These are phyloP conservation scores for Magallana angulata DNA, from an alignment of 1,140 invertebrate species.

Conservation along the genomic window DNA sequence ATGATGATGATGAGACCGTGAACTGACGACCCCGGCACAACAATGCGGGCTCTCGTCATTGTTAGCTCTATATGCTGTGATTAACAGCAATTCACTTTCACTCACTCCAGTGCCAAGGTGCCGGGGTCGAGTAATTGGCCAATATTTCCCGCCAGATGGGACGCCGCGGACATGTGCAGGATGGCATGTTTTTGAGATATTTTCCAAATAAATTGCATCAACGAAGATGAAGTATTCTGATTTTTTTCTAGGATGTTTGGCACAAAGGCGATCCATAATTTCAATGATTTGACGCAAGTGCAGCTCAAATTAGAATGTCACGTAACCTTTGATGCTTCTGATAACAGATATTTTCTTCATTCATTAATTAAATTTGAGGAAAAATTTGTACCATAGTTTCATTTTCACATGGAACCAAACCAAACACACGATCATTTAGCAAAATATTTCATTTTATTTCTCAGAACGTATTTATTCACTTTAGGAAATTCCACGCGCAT, in stretches of 20 bases:
- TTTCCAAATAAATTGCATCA: not conserved
- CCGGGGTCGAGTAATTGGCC: conserved; percentile 1
- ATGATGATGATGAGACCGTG: not conserved
- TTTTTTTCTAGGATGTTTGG: not conserved
- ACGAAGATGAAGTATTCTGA: not conserved
- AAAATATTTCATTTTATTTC: no score
- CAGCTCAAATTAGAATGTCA: not conserved
- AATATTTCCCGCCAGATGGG: conserved; percentile 6
- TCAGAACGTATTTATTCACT: no score
- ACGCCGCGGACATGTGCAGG: not conserved
- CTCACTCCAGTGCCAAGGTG: not conserved
- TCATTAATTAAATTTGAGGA: not conserved
- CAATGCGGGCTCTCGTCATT: not conserved
- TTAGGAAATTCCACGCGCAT: no score
- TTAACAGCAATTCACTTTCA: conserved; percentile 12
- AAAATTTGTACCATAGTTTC: no score
- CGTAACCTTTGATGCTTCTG: not conserved
- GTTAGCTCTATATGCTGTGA: not conserved
- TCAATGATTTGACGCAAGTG: not conserved
- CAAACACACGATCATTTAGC: no score
- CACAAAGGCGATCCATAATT: not conserved
- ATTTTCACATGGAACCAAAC: no score
- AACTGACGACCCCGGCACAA: not conserved
- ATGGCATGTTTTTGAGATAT: not conserved
- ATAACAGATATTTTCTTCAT: not conserved